phyloP scores from a whole-genome alignment of 2,113 vertebrate species.

The Peucedramus taeniatus region DNA sequence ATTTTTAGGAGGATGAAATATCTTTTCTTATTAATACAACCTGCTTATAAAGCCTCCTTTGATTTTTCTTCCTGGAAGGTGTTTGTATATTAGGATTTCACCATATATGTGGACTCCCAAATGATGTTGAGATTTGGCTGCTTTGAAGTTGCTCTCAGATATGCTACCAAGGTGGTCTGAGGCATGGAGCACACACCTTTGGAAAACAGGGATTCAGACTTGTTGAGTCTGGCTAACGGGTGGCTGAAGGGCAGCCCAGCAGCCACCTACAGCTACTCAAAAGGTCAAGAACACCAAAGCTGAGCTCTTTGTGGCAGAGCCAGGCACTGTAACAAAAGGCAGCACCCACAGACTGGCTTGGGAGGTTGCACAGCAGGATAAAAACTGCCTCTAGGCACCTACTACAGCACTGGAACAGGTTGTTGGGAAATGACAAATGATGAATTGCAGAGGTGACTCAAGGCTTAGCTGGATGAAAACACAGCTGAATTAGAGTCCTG shows the following conservation, averaged over 20 bases:
- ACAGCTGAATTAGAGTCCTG: not conserved
- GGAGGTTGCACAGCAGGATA: not conserved
- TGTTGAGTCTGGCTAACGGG: not conserved
- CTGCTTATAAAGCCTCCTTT: not conserved
- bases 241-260: not conserved
- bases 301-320: not conserved
- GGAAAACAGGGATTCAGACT: not conserved
- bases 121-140: not conserved
- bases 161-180: not conserved
- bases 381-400: not conserved
- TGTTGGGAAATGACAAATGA: not conserved
- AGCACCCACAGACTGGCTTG: not conserved
- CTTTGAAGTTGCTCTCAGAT: not conserved
- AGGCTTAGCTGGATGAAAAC: not conserved
- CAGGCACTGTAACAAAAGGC: not conserved
- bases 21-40: not conserved
- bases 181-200: not conserved
- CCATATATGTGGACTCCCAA: not conserved
- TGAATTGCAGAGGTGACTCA: not conserved
- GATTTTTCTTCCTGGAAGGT: not conserved
- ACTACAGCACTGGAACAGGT: not conserved
- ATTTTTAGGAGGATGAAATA: not conserved
- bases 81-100: not conserved
- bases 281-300: not conserved
- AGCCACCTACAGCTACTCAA: not conserved